Conservation (phyloP, 2,797 vertebrate genomes). For the Paedocypris micromegethes region DNA sequence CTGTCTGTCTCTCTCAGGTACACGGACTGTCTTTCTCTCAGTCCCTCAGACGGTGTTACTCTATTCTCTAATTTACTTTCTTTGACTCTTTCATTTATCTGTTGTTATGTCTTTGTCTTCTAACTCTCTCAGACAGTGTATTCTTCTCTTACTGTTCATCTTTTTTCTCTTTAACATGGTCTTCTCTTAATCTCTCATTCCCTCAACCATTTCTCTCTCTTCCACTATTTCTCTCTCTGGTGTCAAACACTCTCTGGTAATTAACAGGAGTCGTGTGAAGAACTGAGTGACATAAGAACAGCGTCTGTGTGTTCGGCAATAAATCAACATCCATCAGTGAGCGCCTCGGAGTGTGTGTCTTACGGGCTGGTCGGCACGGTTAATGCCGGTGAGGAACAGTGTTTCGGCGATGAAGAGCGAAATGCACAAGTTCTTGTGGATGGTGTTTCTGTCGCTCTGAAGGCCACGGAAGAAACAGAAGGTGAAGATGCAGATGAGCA, state of each 20-base stretch:
- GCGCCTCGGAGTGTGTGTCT: conserved; percentile 46
- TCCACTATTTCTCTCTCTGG: conserved; percentile 8
- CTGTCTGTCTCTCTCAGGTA: too few relatives aligned
- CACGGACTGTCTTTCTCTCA: too few relatives aligned
- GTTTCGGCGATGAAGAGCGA: conserved; percentile 95
- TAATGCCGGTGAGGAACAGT: conserved; percentile 93
- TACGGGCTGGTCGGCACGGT: conserved; percentile 93
- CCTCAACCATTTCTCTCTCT: neutral
- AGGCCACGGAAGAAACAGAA: conserved; percentile 98
- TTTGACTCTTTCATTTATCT: too few relatives aligned
- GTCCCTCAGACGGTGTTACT: too few relatives aligned
- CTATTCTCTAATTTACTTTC: too few relatives aligned
- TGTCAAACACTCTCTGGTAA: conserved; percentile 46
- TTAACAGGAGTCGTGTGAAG: conserved; percentile 45
- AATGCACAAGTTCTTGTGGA: conserved; percentile 97
- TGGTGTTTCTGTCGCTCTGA: conserved; percentile 95
- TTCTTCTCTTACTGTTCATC: neutral
- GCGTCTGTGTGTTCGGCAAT: conserved; percentile 14
- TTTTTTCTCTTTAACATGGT: conserved; percentile 20
- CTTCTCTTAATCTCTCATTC: conserved; percentile 23
- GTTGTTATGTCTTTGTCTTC: too few relatives aligned
- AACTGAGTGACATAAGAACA: conserved; percentile 33
- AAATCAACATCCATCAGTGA: conserved; percentile 3
- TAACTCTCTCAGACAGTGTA: too few relatives aligned
- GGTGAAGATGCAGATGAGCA: conserved; percentile 98